These are phyloP conservation scores for Spodoptera litura DNA, from an alignment of 1,140 invertebrate genomes.

Conservation along the genomic window DNA sequence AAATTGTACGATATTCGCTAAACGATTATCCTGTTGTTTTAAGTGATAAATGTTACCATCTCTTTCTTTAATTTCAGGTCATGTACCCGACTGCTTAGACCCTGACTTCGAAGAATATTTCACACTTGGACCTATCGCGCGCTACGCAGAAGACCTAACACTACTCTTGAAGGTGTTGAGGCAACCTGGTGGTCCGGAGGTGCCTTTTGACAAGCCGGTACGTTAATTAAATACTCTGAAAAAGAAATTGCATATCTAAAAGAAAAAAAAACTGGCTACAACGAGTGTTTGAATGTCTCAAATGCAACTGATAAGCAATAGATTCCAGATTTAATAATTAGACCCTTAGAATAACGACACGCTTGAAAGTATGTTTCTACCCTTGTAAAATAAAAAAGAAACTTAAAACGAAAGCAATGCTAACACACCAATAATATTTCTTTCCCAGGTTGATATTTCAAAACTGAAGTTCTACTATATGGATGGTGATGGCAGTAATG, in stretches of 20 bases:
- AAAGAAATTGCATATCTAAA: too few species aligned
- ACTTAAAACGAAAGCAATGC: too few species aligned
- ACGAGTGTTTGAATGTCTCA: too few species aligned
- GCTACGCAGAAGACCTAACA: constrained; percentile 93
- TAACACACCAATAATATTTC: too few species aligned
- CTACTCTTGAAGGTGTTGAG: constrained; percentile 90
- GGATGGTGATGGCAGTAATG: constrained; percentile 89
- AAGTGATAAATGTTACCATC: background rate
- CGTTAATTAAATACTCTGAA: constrained; percentile 10
- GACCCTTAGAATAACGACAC: too few species aligned
- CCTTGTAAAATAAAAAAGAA: too few species aligned
- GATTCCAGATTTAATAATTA: too few species aligned
- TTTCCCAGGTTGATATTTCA: constrained; percentile 88
- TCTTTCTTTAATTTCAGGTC: constrained; percentile 69
- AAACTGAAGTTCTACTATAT: constrained; percentile 93
- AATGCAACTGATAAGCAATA: too few species aligned
- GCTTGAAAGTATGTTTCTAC: too few species aligned
- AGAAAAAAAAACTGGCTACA: too few species aligned
- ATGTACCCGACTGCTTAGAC: constrained; percentile 86
- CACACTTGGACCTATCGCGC: constrained; percentile 92
- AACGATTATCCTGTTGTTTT: too few species aligned
- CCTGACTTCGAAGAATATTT: constrained; percentile 88
- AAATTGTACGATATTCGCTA: too few species aligned
- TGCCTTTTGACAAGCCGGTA: constrained; percentile 89
- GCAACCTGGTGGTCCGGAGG: constrained; percentile 85